Conservation (phyloP, 2,797 vertebrate species). For the Rhinella marina region DNA sequence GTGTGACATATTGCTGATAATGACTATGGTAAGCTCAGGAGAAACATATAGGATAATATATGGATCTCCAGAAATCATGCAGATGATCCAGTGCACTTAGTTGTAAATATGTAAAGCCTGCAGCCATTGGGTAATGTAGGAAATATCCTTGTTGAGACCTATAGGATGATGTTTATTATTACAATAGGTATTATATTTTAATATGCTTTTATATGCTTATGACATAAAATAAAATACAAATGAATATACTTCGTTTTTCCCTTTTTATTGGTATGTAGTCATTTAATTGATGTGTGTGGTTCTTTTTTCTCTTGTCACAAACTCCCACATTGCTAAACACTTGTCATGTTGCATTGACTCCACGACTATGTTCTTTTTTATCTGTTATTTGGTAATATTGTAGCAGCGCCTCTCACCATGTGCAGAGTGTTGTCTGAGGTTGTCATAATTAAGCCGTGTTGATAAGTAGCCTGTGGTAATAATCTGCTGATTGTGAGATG, state of each 20-base stretch:
- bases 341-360: neutral
- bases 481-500: neutral
- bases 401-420: neutral
- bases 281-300: neutral
- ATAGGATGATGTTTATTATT: neutral
- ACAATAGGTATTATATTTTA: neutral
- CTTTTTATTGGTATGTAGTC: neutral
- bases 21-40: conserved; percentile 11
- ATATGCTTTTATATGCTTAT: neutral
- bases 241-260: neutral
- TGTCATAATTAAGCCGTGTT: neutral
- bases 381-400: too few relatives aligned
- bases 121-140: neutral
- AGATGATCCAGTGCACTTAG: neutral
- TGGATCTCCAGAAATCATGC: neutral
- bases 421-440: neutral
- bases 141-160: neutral
- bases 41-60: conserved; percentile 18
- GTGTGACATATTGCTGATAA: conserved; percentile 19
- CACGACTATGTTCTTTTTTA: too few relatives aligned
- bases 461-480: neutral
- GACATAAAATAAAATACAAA: conserved; percentile 6
- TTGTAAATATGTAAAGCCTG: neutral
- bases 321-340: neutral
- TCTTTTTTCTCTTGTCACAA: neutral